Evolutionary conservation across 2,888 invertebrate genomes (phyloP).

Genomic region (Hydraecia micacea): DNA sequence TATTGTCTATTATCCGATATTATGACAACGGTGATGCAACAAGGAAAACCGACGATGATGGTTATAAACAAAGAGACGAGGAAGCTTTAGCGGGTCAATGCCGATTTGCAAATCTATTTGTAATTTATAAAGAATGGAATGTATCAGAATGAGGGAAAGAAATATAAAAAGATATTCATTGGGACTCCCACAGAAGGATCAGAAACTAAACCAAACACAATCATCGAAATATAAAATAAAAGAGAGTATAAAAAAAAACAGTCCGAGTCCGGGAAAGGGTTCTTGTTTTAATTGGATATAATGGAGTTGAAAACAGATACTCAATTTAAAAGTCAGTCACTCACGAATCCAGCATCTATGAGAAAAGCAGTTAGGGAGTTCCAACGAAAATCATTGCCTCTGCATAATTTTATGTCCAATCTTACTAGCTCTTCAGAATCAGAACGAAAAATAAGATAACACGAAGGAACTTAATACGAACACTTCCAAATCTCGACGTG

Average conservation of each 20-base stretch:
- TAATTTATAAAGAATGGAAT: conserved; percentile 12
- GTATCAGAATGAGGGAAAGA: conserved; percentile 1
- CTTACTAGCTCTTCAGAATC: not conserved
- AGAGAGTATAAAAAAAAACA: not conserved
- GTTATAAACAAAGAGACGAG: conserved; percentile 53
- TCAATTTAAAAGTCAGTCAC: not conserved
- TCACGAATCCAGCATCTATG: not conserved
- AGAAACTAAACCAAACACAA: not conserved
- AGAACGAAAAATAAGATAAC: not conserved
- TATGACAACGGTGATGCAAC: conserved; percentile 72
- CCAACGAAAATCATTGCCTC: not conserved
- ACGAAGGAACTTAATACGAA: conserved; percentile 29
- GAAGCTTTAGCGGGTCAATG: conserved; percentile 52
- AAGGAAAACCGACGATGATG: conserved; percentile 72
- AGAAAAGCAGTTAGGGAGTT: not conserved
- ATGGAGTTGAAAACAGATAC: not conserved
- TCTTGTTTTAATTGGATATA: not conserved
- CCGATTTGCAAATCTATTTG: conserved; percentile 42
- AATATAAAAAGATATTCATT: not conserved
- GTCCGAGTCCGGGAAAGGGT: not conserved
- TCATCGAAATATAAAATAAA: not conserved
- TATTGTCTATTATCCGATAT: conserved; percentile 69
- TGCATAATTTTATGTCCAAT: not conserved
- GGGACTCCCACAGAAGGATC: not conserved
- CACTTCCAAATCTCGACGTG: conserved; percentile 37